These are phyloP conservation scores for Aspiorhynchus laticeps DNA, from an alignment of 2,113 vertebrate species.

Conservation along the genomic window DNA sequence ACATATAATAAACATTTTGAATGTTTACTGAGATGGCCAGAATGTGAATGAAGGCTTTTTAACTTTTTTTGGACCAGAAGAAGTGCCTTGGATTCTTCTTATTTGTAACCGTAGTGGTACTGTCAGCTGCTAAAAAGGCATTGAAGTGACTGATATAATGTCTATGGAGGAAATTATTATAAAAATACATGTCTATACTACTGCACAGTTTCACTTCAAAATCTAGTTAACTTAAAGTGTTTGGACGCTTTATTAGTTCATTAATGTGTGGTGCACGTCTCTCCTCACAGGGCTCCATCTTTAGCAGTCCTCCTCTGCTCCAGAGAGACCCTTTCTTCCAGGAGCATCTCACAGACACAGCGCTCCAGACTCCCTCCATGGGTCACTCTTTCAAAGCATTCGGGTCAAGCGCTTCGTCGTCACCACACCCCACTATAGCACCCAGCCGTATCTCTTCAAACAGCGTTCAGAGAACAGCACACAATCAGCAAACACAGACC, in stretches of 20 bases:
- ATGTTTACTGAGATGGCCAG: too few species aligned
- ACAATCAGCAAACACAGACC: conserved; percentile 89
- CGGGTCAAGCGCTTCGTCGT: too few species aligned
- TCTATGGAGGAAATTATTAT: not conserved
- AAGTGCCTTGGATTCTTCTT: too few species aligned
- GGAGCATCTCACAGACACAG: conserved; percentile 72
- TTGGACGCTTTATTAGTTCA: not conserved
- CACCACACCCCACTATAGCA: conserved; percentile 81
- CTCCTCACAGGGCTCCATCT: conserved; percentile 94
- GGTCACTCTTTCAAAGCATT: conserved; percentile 68
- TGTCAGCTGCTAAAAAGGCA: not conserved
- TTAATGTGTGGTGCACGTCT: conserved; percentile 7
- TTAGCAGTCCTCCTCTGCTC: conserved; percentile 94
- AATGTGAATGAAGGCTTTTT: too few species aligned
- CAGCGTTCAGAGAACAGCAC: conserved; percentile 74
- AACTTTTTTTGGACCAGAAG: too few species aligned
- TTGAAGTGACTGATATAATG: not conserved
- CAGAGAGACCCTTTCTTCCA: conserved; percentile 88
- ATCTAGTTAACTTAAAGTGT: not conserved
- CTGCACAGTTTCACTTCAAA: not conserved
- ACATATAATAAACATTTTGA: too few species aligned
- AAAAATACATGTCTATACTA: not conserved
- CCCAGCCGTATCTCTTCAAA: conserved; percentile 71
- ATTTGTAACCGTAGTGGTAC: too few species aligned
- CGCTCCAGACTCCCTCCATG: conserved; percentile 88